phyloP scores from a whole-genome alignment of 2,888 invertebrate genomes.

The Molorchus minor region DNA sequence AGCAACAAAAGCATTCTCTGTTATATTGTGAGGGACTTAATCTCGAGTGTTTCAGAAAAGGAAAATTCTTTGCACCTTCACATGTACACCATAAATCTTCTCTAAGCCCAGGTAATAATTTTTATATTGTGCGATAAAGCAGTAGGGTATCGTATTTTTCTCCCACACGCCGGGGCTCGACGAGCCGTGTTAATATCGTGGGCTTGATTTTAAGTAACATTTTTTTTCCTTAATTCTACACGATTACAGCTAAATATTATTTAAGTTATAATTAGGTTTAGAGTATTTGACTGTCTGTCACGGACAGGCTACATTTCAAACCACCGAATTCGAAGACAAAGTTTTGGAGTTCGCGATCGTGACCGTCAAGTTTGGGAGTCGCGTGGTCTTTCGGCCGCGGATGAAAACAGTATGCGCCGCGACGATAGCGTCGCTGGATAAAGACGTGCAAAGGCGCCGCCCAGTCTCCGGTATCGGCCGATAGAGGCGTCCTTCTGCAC shows the following conservation, averaged over 20 bases:
- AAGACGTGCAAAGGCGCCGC: conserved; percentile 57
- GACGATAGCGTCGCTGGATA: conserved; percentile 54
- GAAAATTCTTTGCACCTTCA: conserved; percentile 6
- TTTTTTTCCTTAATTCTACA: background rate
- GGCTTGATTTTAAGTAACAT: conserved; percentile 2
- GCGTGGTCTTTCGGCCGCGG: conserved; percentile 63
- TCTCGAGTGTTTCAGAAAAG: background rate
- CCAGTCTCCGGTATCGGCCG: conserved; percentile 50
- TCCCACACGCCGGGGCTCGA: background rate
- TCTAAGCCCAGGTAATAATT: conserved; percentile 37
- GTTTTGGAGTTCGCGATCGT: conserved; percentile 29
- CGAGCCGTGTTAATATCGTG: background rate
- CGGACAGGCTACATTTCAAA: conserved; percentile 8
- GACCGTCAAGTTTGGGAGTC: conserved; percentile 25
- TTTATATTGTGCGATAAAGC: conserved; percentile 34
- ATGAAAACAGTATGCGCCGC: conserved; percentile 54
- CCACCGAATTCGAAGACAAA: conserved; percentile 2
- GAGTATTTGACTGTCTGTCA: background rate
- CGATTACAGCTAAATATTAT: background rate
- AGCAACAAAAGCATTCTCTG: conserved; percentile 13
- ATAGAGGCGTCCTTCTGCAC: conserved; percentile 46
- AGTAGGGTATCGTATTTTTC: conserved; percentile 4
- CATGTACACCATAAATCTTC: conserved; percentile 37
- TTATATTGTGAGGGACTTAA: background rate
- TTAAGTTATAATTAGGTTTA: background rate